phyloP scores from a whole-genome alignment of 2,797 vertebrate species.

The Chloroceryle inda region DNA sequence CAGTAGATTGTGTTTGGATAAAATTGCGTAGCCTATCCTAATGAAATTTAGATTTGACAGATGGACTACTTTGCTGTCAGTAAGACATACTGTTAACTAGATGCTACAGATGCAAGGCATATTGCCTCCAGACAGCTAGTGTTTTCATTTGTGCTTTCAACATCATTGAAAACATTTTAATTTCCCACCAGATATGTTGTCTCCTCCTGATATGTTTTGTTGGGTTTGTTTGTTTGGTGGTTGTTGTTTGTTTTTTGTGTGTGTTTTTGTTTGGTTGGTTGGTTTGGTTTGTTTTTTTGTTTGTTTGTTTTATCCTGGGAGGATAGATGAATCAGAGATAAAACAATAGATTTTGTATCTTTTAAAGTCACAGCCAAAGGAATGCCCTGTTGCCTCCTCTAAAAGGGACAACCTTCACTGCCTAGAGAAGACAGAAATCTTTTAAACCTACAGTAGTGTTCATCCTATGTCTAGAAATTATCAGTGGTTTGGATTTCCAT shows the following conservation, averaged over 20 bases:
- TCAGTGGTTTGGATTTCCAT: neutral
- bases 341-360: neutral
- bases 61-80: neutral
- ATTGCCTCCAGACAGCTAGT: slow-evolving; percentile 2
- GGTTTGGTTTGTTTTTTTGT: too few relatives aligned
- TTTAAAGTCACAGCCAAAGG: neutral
- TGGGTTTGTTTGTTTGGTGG: neutral
- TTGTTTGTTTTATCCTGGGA: neutral
- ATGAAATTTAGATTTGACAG: neutral
- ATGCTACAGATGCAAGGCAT: neutral
- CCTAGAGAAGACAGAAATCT: neutral
- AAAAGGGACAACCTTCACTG: neutral
- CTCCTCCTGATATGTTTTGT: neutral
- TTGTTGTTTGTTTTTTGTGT: too few relatives aligned
- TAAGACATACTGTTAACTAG: neutral
- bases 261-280: too few relatives aligned
- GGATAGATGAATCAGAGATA: neutral
- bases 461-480: neutral
- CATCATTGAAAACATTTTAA: neutral
- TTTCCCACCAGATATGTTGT: neutral
- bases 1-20: neutral
- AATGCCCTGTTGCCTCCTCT: neutral
- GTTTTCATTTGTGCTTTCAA: slow-evolving; percentile 15
- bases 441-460: neutral
- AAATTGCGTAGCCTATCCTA: neutral